Evolutionary conservation across 2,797 vertebrate species (phyloP).

Genomic region (Hapalemur alaotrensis): DNA sequence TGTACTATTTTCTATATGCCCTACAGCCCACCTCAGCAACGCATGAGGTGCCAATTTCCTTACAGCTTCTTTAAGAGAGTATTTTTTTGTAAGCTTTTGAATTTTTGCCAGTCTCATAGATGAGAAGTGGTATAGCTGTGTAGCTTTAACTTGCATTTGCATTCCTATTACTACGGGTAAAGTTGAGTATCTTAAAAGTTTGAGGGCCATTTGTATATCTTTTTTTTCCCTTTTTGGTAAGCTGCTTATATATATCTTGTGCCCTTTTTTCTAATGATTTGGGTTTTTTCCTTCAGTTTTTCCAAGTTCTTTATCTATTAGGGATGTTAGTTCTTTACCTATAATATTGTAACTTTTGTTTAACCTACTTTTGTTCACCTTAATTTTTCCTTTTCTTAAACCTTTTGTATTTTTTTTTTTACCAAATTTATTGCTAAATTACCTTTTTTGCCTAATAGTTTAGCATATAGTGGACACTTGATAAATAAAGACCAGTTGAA

Average conservation of each 20-base stretch:
- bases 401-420: not conserved
- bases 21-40: fast-evolving
- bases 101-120: not conserved
- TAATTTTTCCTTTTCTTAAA: slow-evolving; percentile 5
- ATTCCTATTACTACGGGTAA: not conserved
- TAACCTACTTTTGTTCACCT: not conserved
- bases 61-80: not conserved
- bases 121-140: slow-evolving; percentile 13
- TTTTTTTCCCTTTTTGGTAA: not conserved
- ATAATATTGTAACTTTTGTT: not conserved
- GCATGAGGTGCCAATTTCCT: not conserved
- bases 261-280: not conserved
- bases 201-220: not conserved
- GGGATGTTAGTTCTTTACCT: not conserved
- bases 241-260: not conserved
- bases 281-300: not conserved
- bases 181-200: slow-evolving; percentile 15
- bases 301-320: not conserved
- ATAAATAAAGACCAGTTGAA: not conserved
- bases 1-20: not conserved
- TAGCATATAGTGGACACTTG: not conserved
- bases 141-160: not conserved
- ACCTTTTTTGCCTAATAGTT: not conserved
- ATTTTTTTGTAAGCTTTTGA: slow-evolving; percentile 21
- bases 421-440: not conserved